phyloP scores from a whole-genome alignment of 2,113 vertebrate genomes.

The Antechinus stuartii region DNA sequence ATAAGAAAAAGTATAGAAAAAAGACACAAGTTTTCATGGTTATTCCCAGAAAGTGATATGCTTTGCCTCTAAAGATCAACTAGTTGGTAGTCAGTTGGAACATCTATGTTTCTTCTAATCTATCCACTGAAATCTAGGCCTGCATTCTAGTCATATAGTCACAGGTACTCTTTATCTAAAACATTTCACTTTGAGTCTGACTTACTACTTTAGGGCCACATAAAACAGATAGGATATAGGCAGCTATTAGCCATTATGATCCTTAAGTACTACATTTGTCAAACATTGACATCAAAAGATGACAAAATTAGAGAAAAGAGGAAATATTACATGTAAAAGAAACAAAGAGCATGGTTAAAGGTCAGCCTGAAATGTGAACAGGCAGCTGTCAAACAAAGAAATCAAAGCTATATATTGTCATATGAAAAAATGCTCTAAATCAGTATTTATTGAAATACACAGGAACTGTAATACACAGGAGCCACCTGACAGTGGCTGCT shows the following conservation, averaged over 20 bases:
- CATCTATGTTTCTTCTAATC: not conserved
- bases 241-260: not conserved
- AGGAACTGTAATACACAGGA: no score
- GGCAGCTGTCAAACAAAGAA: no score
- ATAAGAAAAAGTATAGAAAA: no score
- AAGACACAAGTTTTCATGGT: no score
- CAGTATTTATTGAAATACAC: no score
- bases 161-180: not conserved
- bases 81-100: not conserved
- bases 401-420: no score
- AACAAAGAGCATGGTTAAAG: not conserved
- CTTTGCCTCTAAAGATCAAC: no score
- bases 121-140: not conserved
- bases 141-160: not conserved
- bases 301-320: not conserved
- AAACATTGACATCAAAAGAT: not conserved
- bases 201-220: not conserved
- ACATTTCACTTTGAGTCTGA: not conserved
- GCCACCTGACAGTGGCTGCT: no score
- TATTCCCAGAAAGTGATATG: no score
- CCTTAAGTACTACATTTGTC: not conserved
- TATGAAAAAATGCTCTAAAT: no score
- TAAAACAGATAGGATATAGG: not conserved
- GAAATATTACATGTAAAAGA: not conserved
- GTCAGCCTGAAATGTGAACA: not conserved